Evolutionary conservation across 2,797 vertebrate genomes (phyloP), one percentile per base, ranked within the genome.

Genomic region (Aulostomus chinensis): DNA sequence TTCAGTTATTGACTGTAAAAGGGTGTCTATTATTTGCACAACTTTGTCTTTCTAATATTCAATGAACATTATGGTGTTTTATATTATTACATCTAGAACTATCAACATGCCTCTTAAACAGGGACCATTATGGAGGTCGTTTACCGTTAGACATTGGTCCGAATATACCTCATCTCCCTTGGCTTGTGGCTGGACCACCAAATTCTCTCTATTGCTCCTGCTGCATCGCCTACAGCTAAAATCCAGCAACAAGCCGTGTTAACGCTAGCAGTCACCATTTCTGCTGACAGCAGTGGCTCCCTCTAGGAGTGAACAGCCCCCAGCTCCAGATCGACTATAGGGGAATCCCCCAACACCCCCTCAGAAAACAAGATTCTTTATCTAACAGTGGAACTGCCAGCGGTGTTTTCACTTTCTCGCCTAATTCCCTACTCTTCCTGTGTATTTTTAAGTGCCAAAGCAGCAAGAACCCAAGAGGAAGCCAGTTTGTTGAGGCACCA

Each of bases 221-320:
- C 61, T 77, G 50, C 50, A 63, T 68, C 5, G 70, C 81, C 79
- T 24, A 26, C 20, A 74, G 78, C 64, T 63, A 58, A 47, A 71
- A 57, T 56, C 53, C 66, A 66, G 56, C 58, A 58, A 39, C 5
- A 37, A 72, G 66, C 57, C 26, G 63, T 50, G 31, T 64, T 59
- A 75, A 76, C 65, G 80, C 63, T 61, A 66, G 58, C 62, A 73
- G 74, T 74, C 76, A 46, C 75, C 62, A 32, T 68, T 76, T 86
- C 68, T 84, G 76, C 81, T 85, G 76, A 81, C 73, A n/a, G n/a
- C n/a, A n/a, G n/a, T 71, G 65, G 78, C 68, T 73, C 69, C 61
- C 67, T 61, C 54, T 52, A 68, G 77, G 68, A 78, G 72, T 46
- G 66, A 80, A 55, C 42, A 81, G 58, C 84, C 78, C 67, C 60